Evolutionary conservation across 2,113 vertebrate genomes (phyloP).

Genomic region (Scopus umbretta): DNA sequence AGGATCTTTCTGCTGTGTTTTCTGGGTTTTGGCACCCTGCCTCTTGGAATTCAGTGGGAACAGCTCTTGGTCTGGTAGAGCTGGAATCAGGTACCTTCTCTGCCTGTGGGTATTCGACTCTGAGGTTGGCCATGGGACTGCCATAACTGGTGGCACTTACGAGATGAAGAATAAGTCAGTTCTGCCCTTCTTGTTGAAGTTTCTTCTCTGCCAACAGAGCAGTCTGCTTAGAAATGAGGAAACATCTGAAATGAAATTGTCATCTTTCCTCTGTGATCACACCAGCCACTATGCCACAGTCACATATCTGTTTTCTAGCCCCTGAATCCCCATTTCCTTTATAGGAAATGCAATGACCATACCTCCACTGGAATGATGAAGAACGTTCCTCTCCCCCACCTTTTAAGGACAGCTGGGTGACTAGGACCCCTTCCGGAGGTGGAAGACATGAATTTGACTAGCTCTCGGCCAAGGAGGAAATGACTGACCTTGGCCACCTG

Average conservation of each 20-base stretch:
- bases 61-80: not conserved
- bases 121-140: not conserved
- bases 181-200: not conserved
- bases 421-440: not conserved
- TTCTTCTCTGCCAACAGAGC: not conserved
- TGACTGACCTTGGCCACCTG: not conserved
- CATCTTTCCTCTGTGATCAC: not conserved
- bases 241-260: not conserved
- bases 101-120: not conserved
- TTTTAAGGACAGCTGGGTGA: not conserved
- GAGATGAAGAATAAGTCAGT: not conserved
- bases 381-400: not conserved
- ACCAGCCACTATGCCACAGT: not conserved
- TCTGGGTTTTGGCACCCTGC: not conserved
- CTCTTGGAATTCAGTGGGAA: not conserved
- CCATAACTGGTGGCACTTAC: not conserved
- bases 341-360: not conserved
- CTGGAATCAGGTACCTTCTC: not conserved
- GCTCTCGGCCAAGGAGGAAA: not conserved
- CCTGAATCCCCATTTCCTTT: not conserved
- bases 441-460: not conserved
- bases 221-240: not conserved
- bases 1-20: not conserved
- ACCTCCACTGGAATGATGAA: not conserved
- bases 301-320: not conserved